Evolutionary conservation across 2,888 invertebrate species (phyloP), one percentile per base, ranked within the genome.

Genomic region (Altica lythri): DNA sequence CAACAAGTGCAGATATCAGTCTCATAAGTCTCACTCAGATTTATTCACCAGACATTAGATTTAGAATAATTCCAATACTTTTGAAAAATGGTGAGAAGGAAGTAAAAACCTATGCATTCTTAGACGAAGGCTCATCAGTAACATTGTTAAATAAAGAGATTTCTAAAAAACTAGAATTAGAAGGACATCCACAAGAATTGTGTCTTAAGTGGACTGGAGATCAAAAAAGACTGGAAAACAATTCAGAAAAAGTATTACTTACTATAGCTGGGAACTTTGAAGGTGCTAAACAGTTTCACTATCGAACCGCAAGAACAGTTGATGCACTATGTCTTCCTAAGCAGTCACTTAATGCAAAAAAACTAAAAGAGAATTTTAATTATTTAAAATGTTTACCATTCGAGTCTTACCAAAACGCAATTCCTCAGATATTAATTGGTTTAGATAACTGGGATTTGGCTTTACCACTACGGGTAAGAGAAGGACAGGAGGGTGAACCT

Each of bases 401-500:
- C 4, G 14, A 27, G 14, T 49, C 40, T 1, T 49, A 49, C 13
- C 17, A 38, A 27, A 27, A 49, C 17, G 38, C 49, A 9, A 37
- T 9, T 3, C 49, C 49, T 12, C 27, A 22, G 42, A 44, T 49
- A 17, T 13, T 49, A 54, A n/a, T n/a, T n/a, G n/a, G n/a, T n/a
- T n/a, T n/a, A n/a, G n/a, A n/a, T 19, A 55, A 55, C 25, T 53
- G 48, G 53, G 30, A 44, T 0, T 19, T 49, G 6, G 44, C 37
- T 10, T 35, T 49, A 37, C 49, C 37, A n/a, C 38, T 50, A 19
- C 38, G 27, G 4, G 45, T 50, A 2, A 55, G 18, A 37, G 50
- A 58, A 43, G 50, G 50, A 8, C 9, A 1, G 8, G 48, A 47
- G 22, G 22, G 56, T 51, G 40, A 50, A 45, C 57, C 57, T 14